A percentile compares a stretch with the other conserved stretches of the same genome.
These are phyloP conservation scores for Crambe crambe DNA, from an alignment of 37 sponge, comb jelly and placozoan genomes.

Conservation along the genomic window DNA sequence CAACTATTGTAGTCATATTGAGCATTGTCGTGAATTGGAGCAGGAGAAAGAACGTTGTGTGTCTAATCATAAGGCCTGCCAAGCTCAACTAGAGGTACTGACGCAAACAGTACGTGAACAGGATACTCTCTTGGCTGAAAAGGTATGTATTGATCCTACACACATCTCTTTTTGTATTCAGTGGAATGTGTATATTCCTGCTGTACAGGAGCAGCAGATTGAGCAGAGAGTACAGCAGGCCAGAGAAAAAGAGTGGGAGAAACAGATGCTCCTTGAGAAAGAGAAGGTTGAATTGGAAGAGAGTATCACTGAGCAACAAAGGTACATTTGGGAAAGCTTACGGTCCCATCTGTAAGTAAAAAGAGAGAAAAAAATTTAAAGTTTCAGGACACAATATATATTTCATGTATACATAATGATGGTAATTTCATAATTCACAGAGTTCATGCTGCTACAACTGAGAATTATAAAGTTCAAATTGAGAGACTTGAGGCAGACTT, in stretches of 20 bases:
- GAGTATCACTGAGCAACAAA: slow-evolving; percentile 18
- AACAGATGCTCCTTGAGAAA: slow-evolving; percentile 10
- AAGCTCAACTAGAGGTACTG: slow-evolving; percentile 20
- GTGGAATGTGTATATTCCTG: no score
- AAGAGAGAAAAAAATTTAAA: no score
- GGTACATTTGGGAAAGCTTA: slow-evolving; percentile 21
- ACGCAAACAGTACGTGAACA: not conserved
- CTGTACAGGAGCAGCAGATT: slow-evolving; percentile 38
- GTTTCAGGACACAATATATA: no score
- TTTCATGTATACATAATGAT: not conserved
- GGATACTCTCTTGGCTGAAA: slow-evolving; percentile 30
- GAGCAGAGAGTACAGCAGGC: slow-evolving; percentile 37
- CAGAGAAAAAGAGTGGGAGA: slow-evolving; percentile 55
- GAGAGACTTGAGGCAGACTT: slow-evolving; percentile 12
- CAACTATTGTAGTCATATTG: not conserved
- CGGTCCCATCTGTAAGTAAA: no score
- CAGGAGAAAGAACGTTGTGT: slow-evolving; percentile 8
- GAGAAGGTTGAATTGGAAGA: slow-evolving; percentile 43
- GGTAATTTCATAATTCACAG: not conserved
- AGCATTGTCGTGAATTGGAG: slow-evolving; percentile 21
- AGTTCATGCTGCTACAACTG: not conserved
- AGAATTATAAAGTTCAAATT: not conserved
- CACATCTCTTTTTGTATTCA: no score
- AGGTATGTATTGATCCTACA: slow-evolving; percentile 9
- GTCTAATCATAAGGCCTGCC: slow-evolving; percentile 1